Conservation (phyloP, 2,113 vertebrate species). For the Candoia aspera region DNA sequence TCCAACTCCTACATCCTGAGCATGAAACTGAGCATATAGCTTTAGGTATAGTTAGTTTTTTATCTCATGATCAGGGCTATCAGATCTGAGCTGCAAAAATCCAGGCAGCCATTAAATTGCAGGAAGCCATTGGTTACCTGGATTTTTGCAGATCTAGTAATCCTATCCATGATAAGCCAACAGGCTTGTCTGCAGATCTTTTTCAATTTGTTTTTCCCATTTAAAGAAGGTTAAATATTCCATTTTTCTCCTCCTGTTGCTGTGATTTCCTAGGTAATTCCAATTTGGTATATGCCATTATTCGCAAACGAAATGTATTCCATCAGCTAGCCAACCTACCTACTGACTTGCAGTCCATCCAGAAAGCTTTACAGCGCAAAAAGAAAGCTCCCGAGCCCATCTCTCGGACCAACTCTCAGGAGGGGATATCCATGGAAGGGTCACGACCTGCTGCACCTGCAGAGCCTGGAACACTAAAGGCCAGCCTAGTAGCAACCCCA, state of each 20-base stretch:
- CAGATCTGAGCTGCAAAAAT: background rate
- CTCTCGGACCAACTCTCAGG: constrained; percentile 92
- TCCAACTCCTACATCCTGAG: background rate
- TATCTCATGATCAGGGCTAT: background rate
- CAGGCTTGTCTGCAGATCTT: background rate
- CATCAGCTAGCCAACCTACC: constrained; percentile 96
- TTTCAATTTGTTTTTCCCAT: background rate
- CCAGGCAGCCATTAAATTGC: background rate
- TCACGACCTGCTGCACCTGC: constrained; percentile 92
- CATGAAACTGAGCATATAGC: background rate
- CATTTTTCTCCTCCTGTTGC: background rate
- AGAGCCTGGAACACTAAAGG: constrained; percentile 92
- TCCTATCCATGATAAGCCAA: background rate
- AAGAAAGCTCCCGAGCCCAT: constrained; percentile 84
- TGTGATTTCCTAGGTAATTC: constrained; percentile 85
- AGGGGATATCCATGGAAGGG: constrained; percentile 94
- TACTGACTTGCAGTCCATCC: constrained; percentile 85
- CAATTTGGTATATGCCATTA: constrained; percentile 95
- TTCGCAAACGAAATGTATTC: constrained; percentile 94
- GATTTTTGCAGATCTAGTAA: background rate
- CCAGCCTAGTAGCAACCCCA: constrained; percentile 93
- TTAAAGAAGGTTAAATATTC: background rate
- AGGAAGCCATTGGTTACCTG: background rate
- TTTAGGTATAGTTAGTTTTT: background rate
- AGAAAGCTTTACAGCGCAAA: constrained; percentile 91